Evolutionary conservation across 2,113 vertebrate species (phyloP).

Genomic region (Myiozetetes cayanensis): DNA sequence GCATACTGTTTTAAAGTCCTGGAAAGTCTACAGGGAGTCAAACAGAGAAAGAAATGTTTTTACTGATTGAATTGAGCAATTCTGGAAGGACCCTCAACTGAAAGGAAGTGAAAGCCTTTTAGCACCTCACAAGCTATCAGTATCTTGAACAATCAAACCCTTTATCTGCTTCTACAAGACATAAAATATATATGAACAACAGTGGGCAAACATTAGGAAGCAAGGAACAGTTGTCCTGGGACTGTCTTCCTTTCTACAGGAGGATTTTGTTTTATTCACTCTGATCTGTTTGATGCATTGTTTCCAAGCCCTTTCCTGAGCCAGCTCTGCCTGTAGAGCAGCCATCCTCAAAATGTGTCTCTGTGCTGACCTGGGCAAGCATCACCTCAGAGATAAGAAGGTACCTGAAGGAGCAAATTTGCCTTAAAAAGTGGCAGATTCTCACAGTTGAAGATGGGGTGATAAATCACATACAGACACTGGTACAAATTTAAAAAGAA

Average conservation of each 20-base stretch:
- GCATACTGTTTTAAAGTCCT: background rate
- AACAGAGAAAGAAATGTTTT: background rate
- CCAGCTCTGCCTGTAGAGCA: background rate
- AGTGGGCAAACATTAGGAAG: background rate
- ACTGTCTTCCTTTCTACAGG: background rate
- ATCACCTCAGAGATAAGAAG: background rate
- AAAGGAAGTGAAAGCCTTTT: background rate
- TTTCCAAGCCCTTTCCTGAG: background rate
- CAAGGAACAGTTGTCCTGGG: background rate
- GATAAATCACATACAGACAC: background rate
- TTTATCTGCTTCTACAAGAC: background rate
- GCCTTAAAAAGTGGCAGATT: background rate
- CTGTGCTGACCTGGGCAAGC: background rate
- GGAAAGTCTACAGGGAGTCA: background rate
- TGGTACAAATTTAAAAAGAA: background rate
- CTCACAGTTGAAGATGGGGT: background rate
- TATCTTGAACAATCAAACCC: background rate
- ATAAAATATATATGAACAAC: background rate
- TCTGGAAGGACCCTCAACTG: background rate
- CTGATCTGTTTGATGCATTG: background rate
- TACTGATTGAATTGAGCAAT: background rate
- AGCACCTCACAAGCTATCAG: background rate
- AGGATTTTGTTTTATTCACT: background rate
- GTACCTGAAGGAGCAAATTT: background rate
- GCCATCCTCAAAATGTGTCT: background rate